phyloP scores from a whole-genome alignment of 2,113 vertebrate genomes.

The Struthidea cinerea region DNA sequence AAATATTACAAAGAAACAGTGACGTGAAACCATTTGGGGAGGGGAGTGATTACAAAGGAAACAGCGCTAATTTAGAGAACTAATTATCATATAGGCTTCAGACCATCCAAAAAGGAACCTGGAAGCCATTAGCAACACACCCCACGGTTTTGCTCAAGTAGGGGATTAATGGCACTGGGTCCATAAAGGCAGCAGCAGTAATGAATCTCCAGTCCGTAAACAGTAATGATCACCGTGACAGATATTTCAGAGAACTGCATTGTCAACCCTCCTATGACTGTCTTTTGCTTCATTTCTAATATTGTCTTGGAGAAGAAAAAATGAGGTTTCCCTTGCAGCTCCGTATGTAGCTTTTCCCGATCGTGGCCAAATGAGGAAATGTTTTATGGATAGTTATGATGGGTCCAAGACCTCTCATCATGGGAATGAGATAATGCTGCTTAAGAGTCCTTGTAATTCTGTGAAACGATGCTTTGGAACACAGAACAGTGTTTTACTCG shows the following conservation, averaged over 20 bases:
- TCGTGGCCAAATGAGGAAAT: not conserved
- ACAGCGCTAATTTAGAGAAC: constrained; percentile 61
- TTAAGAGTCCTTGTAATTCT: not conserved
- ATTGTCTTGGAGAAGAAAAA: not conserved
- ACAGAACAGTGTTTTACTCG: not conserved
- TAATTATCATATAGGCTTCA: constrained; percentile 68
- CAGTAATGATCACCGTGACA: not conserved
- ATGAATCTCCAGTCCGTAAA: constrained; percentile 47
- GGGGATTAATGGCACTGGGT: constrained; percentile 36
- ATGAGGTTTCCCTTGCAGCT: not conserved
- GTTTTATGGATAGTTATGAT: not conserved
- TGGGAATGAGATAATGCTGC: not conserved
- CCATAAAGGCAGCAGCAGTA: not conserved
- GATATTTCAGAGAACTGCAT: not conserved
- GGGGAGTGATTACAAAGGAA: constrained; percentile 56
- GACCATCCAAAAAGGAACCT: constrained; percentile 53
- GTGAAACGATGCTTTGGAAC: not conserved
- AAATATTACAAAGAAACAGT: not conserved
- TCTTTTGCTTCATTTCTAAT: not conserved
- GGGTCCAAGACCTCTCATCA: not conserved
- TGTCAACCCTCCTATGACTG: not conserved
- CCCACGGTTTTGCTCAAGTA: constrained; percentile 47
- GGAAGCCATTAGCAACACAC: constrained; percentile 55
- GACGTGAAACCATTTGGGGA: constrained; percentile 24
- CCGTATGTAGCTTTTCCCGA: not conserved